A percentile compares a stretch with the other conserved stretches of the same genome.
Conservation (phyloP, 2,888 invertebrate species). For the Thelaira solivaga region DNA sequence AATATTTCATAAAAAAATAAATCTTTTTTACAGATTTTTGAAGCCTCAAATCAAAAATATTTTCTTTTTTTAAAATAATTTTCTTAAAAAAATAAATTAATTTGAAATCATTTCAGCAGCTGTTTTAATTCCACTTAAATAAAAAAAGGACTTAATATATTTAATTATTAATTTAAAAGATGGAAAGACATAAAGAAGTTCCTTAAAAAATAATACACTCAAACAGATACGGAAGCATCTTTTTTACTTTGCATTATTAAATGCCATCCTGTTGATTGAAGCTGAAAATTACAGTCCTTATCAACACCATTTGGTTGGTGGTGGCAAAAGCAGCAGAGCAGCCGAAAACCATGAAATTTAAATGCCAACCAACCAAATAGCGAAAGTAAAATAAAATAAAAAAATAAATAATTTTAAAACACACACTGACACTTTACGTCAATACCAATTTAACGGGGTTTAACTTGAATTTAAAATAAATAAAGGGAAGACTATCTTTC, state of each 20-base stretch:
- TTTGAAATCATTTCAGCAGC: background rate
- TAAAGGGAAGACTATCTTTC: background rate
- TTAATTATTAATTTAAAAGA: too few relatives aligned
- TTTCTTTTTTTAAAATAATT: too few relatives aligned
- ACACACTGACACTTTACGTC: constrained; percentile 36
- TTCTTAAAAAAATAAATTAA: background rate
- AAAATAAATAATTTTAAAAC: background rate
- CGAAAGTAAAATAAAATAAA: background rate
- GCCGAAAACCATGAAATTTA: background rate
- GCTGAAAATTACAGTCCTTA: constrained; percentile 39
- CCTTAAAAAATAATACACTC: background rate
- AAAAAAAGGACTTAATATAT: too few relatives aligned
- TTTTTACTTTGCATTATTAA: background rate
- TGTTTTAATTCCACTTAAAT: background rate
- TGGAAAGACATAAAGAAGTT: background rate
- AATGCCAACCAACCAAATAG: background rate
- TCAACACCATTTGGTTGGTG: background rate
- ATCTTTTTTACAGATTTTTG: too few relatives aligned
- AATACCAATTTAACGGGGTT: constrained; percentile 38
- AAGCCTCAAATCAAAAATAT: too few relatives aligned
- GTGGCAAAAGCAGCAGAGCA: background rate
- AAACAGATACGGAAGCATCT: background rate
- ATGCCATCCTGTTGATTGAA: constrained; percentile 33
- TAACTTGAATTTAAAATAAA: background rate
- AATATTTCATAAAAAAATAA: background rate